Evolutionary conservation across 2,113 vertebrate genomes (phyloP), one percentile per base, ranked within the genome.

Genomic region (Albula goreensis): DNA sequence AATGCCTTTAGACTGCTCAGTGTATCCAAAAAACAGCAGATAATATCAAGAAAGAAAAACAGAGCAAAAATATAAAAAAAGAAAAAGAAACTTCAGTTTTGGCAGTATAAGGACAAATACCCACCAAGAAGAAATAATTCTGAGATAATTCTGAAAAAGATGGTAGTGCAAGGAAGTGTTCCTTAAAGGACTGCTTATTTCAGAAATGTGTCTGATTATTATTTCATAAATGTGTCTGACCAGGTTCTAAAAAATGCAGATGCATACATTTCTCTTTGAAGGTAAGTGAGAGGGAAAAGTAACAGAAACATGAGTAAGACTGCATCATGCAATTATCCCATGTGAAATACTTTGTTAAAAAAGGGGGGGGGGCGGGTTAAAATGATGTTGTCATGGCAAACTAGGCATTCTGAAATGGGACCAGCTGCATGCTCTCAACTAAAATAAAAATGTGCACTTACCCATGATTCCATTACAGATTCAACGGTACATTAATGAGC

Each of bases 371-470:
- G 9, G 53, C 7, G 53, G 53, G 10, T 31, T 74, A 4, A 74
- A 74, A 74, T 4, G 22, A 74, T n/a, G 22, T n/a, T 74, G 70
- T 74, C n/a, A 31, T 74, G 70, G 70, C 70, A 74, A 74, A 74
- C 70, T 25, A 74, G n/a, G 5, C 12, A 31, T 25, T 74, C n/a
- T 74, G n/a, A 74, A 74, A 74, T 74, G n/a, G 70, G 70, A 74
- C 70, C 70, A 74, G 70, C 70, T 74, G 70, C 70, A 74, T 22
- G 70, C 70, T 74, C 70, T 74, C 70, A 74, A 66, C 60, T 66
- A 66, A 66, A 66, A 66, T 66, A 66, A 66, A 41, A 66, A 31
- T 74, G 70, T 74, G 70, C 70, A 74, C 31, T 74, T 74, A 74
- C 10, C 70, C 70, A 74, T n/a, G 70, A 74, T 74, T 10, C 70